These are phyloP conservation scores for Silurus aristotelis DNA, from an alignment of 2,797 vertebrate species.

Conservation along the genomic window DNA sequence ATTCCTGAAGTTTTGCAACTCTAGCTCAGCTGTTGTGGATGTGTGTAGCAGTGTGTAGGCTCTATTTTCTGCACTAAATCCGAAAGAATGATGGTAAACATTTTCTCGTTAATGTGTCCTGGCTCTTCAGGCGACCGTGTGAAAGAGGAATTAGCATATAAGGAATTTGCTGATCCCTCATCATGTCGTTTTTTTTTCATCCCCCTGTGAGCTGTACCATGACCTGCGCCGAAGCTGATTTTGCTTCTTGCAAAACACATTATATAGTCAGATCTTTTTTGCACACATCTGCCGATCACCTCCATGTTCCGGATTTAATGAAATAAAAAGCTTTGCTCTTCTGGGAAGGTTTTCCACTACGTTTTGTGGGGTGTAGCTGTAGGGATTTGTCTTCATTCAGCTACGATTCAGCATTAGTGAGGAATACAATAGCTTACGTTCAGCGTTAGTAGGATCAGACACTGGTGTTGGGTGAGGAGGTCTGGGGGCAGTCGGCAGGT, in stretches of 20 bases:
- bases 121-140: neutral
- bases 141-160: neutral
- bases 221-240: neutral
- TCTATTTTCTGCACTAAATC: conserved; percentile 2
- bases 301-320: neutral
- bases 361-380: neutral
- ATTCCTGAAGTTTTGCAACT: too few species aligned
- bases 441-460: neutral
- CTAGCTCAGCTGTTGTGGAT: neutral
- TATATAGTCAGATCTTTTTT: too few species aligned
- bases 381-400: neutral
- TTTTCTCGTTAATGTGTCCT: conserved; percentile 14
- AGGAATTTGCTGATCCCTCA: neutral
- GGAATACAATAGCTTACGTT: too few species aligned
- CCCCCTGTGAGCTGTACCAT: too few species aligned
- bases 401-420: neutral
- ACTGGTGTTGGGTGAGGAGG: neutral
- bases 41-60: neutral
- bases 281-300: neutral
- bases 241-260: neutral
- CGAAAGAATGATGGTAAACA: conserved; percentile 12
- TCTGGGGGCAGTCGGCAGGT: neutral
- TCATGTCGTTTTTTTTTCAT: neutral
- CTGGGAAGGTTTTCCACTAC: neutral
- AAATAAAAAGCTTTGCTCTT: neutral